phyloP scores from a whole-genome alignment of 1,140 invertebrate species.

The Polypedilum vanderplanki region DNA sequence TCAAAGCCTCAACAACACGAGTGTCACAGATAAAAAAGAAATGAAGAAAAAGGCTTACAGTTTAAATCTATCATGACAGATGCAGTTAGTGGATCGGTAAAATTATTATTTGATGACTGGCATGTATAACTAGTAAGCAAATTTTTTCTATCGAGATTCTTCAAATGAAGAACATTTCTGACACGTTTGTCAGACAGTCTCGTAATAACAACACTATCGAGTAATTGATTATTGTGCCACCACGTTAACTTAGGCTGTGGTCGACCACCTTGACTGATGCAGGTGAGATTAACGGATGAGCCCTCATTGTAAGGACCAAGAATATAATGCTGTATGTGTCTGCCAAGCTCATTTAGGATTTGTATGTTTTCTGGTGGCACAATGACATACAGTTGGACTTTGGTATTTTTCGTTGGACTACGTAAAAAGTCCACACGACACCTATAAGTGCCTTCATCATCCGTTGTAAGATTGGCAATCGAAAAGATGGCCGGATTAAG shows the following conservation, averaged over 20 bases:
- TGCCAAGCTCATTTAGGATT: constrained; percentile 55
- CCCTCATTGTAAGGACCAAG: constrained; percentile 64
- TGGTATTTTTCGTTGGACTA: constrained; percentile 60
- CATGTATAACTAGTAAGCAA: constrained; percentile 63
- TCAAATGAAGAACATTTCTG: constrained; percentile 58
- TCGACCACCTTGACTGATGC: constrained; percentile 61
- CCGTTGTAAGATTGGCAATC: constrained; percentile 54
- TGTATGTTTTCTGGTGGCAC: constrained; percentile 59
- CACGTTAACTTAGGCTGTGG: constrained; percentile 61
- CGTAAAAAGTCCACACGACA: constrained; percentile 67
- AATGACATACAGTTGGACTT: constrained; percentile 67
- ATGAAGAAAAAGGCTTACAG: constrained; percentile 52
- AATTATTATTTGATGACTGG: constrained; percentile 70
- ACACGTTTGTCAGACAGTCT: constrained; percentile 55
- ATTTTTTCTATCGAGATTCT: constrained; percentile 58
- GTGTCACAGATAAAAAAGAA: too few relatives aligned
- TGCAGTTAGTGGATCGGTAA: constrained; percentile 63
- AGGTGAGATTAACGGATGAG: constrained; percentile 57
- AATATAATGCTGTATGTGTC: constrained; percentile 54
- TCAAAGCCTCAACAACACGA: too few relatives aligned
- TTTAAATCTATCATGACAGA: constrained; percentile 70
- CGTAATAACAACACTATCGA: constrained; percentile 56
- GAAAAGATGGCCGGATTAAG: constrained; percentile 56
- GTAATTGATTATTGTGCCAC: constrained; percentile 60
- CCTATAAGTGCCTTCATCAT: constrained; percentile 59